Conservation (phyloP, 2,888 invertebrate species). For the Limenitis camilla region DNA sequence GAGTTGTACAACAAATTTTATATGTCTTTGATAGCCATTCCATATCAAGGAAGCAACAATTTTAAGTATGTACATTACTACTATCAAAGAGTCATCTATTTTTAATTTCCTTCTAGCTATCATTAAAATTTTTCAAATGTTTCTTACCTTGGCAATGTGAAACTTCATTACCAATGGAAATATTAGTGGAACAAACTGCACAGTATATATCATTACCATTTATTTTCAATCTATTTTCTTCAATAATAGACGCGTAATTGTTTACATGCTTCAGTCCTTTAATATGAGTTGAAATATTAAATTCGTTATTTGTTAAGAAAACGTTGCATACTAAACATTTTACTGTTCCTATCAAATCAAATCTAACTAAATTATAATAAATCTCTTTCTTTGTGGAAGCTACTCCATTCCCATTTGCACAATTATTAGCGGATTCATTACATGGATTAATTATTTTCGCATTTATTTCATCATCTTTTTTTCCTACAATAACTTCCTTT, state of each 20-base stretch:
- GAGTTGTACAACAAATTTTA: too few species aligned
- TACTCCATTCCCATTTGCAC: too few species aligned
- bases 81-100: too few species aligned
- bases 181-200: not conserved
- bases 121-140: not conserved
- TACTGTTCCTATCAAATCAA: not conserved
- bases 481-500: not conserved
- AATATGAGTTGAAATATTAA: not conserved
- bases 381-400: not conserved
- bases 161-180: constrained; percentile 4
- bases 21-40: too few species aligned
- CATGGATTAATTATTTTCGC: not conserved
- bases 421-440: not conserved
- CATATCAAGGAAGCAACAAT: too few species aligned
- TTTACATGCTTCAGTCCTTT: not conserved
- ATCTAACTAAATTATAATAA: not conserved
- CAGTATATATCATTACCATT: not conserved
- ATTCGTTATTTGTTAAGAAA: constrained; percentile 1
- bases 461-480: not conserved
- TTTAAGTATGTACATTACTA: too few species aligned
- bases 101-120: too few species aligned
- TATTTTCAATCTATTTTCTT: not conserved
- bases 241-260: not conserved
- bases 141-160: not conserved
- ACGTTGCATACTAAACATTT: not conserved